phyloP scores from a whole-genome alignment of 2,888 invertebrate genomes.

The Rapana venosa region DNA sequence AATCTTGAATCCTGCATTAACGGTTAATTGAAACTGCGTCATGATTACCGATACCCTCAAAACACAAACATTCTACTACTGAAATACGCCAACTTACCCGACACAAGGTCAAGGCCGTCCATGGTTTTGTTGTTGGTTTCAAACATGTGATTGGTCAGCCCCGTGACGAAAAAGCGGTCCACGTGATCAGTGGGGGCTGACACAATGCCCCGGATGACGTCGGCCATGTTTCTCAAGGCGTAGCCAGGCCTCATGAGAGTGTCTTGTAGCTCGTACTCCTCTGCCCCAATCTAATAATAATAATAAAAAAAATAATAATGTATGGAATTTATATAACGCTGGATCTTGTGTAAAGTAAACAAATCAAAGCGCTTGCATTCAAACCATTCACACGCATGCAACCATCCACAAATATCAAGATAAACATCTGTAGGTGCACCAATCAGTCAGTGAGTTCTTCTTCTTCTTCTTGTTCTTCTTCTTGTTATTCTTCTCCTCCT shows the following conservation, averaged over 20 bases:
- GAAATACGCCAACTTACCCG: neutral
- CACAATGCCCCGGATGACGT: slow-evolving; percentile 9
- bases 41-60: neutral
- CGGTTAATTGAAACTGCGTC: too few relatives aligned
- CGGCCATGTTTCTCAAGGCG: neutral
- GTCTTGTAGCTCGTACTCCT: slow-evolving; percentile 5
- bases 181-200: slow-evolving; percentile 13
- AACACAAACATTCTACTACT: neutral
- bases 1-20: too few relatives aligned
- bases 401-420: too few relatives aligned
- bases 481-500: too few relatives aligned
- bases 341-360: too few relatives aligned
- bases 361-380: too few relatives aligned
- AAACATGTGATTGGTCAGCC: slow-evolving; percentile 31
- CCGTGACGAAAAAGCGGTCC: slow-evolving; percentile 19
- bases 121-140: slow-evolving; percentile 21
- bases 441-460: too few relatives aligned
- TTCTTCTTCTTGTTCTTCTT: too few relatives aligned
- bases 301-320: too few relatives aligned
- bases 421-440: too few relatives aligned
- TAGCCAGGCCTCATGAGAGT: slow-evolving; percentile 34
- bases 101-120: slow-evolving; percentile 35
- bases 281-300: neutral
- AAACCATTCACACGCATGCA: too few relatives aligned
- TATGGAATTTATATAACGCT: too few relatives aligned